These are phyloP conservation scores for Thyatira batis DNA, from an alignment of 2,888 invertebrate genomes.

Conservation along the genomic window DNA sequence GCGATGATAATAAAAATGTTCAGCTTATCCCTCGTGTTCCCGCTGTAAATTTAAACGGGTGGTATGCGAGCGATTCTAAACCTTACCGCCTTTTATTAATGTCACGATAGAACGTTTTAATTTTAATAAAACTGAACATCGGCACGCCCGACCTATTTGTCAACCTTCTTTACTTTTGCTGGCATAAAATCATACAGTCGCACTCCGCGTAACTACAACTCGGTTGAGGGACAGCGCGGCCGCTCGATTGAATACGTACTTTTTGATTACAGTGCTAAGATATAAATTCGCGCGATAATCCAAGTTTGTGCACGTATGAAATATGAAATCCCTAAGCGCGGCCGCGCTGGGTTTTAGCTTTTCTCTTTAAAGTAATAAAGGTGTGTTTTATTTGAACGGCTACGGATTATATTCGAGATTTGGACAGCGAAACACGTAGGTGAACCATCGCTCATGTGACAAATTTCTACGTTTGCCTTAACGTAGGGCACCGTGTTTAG, in stretches of 20 bases:
- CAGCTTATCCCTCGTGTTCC: constrained; percentile 68
- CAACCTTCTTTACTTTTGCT: constrained; percentile 81
- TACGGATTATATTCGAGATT: constrained; percentile 79
- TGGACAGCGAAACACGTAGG: constrained; percentile 79
- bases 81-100: constrained; percentile 73
- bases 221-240: constrained; percentile 37
- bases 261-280: constrained; percentile 72
- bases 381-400: constrained; percentile 77
- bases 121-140: constrained; percentile 81
- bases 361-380: constrained; percentile 80
- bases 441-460: constrained; percentile 83
- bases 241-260: constrained; percentile 64
- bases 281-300: constrained; percentile 75
- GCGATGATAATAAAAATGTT: constrained; percentile 77
- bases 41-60: constrained; percentile 65
- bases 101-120: constrained; percentile 76
- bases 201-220: constrained; percentile 65
- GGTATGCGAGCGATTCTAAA: constrained; percentile 59
- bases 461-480: constrained; percentile 82
- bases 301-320: constrained; percentile 61
- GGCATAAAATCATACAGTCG: constrained; percentile 78
- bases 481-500: constrained; percentile 78
- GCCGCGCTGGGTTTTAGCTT: constrained; percentile 74
- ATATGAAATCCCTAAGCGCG: constrained; percentile 67
- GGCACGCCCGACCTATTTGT: constrained; percentile 81